A percentile compares a stretch with the other conserved stretches of the same genome.
These are phyloP conservation scores for Montifringilla adamsi DNA, from an alignment of 2,113 vertebrate species.

Conservation along the genomic window DNA sequence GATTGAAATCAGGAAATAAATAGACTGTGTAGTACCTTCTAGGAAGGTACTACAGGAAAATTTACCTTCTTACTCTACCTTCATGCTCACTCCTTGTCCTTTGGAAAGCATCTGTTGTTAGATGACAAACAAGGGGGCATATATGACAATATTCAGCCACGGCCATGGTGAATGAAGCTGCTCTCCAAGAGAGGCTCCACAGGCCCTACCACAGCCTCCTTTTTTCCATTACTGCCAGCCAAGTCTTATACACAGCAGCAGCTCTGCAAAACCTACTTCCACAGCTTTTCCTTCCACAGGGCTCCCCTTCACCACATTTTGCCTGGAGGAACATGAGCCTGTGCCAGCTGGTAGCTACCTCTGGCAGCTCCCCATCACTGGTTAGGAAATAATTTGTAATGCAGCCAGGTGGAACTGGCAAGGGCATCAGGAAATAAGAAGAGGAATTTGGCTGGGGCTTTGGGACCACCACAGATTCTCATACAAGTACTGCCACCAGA, in stretches of 20 bases:
- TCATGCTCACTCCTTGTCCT: neutral
- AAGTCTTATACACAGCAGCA: neutral
- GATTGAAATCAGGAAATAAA: neutral
- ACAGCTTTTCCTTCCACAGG: constrained; percentile 1
- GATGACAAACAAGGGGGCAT: neutral
- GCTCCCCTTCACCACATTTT: neutral
- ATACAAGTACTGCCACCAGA: neutral
- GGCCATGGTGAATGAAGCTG: neutral
- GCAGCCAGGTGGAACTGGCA: neutral
- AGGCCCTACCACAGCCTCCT: neutral
- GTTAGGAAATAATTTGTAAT: neutral
- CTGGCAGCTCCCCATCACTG: neutral
- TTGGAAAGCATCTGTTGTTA: neutral
- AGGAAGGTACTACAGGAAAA: no score
- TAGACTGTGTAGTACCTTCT: neutral
- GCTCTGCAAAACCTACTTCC: neutral
- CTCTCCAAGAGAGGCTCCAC: neutral
- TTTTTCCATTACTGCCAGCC: neutral
- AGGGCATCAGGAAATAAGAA: neutral
- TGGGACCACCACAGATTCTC: neutral
- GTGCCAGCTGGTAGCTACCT: neutral
- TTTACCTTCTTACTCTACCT: neutral
- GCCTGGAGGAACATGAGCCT: neutral
- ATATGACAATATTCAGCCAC: neutral
- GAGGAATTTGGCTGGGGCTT: neutral